These are phyloP conservation scores for Lepidochitona cinerea DNA, from an alignment of 2,888 invertebrate species.

Conservation along the genomic window DNA sequence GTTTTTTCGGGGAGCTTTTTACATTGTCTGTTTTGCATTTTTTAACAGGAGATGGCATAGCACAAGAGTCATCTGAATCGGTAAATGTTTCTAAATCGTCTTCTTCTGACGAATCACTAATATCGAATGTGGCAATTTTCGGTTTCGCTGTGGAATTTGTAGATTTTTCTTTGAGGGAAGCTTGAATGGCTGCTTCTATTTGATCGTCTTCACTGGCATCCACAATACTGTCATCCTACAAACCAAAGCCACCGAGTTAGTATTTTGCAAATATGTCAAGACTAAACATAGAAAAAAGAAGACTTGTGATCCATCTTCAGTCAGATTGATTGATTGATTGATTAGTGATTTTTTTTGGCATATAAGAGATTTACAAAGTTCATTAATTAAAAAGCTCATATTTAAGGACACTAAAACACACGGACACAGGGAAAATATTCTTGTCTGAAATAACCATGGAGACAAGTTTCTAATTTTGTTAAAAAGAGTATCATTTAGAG, in stretches of 20 bases:
- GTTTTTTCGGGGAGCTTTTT: neutral
- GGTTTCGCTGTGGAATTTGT: neutral
- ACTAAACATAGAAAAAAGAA: no score
- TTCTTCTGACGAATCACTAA: constrained; percentile 13
- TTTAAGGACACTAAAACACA: no score
- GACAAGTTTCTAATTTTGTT: no score
- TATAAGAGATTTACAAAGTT: no score
- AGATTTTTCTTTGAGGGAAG: constrained; percentile 65
- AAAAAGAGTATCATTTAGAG: no score
- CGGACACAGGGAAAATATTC: no score
- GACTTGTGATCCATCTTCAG: no score
- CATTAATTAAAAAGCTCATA: no score
- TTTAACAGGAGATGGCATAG: constrained; percentile 27
- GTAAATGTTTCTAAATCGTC: constrained; percentile 70
- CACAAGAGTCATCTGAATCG: constrained; percentile 60
- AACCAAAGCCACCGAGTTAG: constrained; percentile 10
- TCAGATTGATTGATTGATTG: no score
- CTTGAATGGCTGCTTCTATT: constrained; percentile 72
- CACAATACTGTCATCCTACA: constrained; percentile 60
- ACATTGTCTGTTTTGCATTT: neutral
- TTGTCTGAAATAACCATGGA: no score
- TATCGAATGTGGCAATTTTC: neutral
- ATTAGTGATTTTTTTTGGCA: no score
- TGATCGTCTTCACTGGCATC: constrained; percentile 73
- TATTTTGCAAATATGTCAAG: no score